Base-by-base conservation (phyloP, 2,113 vertebrate genomes). In the Ursus arctos region DNA sequence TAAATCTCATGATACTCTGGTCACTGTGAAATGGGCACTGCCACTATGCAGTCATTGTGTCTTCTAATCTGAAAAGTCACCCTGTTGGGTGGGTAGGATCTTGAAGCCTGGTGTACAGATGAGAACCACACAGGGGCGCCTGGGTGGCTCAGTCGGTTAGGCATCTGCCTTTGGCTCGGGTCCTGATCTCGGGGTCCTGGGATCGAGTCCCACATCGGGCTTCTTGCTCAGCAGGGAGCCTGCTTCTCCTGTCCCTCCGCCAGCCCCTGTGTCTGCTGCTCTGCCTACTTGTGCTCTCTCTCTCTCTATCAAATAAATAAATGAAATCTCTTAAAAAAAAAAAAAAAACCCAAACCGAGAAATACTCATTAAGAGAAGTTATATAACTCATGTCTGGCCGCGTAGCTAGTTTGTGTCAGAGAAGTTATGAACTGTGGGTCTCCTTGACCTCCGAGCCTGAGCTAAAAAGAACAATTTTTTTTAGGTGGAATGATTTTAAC, bases 401-500 rank as follows among this genome's bases (percentile, higher is more conserved):
- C 21, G 3, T 9, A 36, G 6, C 1, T 33, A 36, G 15, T 28
- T 14, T 2, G 6, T 11, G 6, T 4, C 4, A 67, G 13, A 40
- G 31, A 18, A 87, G 5, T 74, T 82, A 55, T 47, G 24, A 76
- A 6, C 24, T n/a, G 36, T 26, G 10, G 10, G 6, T 72, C 22
- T 88, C 40, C 21, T 81, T 88, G 51, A 7, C 57, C 67, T 9
- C 1, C 15, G 26, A 55, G 9, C 15, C 21, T 4, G 16, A 65
- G 21, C 15, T 24, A 26, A 6, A 10, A 22, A 49, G 36, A 49
- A 72, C 6, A 16, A 15, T 14, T 22, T 76, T 81, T 16, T 16
- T 55, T 28, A 24, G 49, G 28, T 31, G 24, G 6, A 28, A 33
- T 26, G 36, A 36, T 22, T 92, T 87, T 71, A 47, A 31, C 4